phyloP scores from a whole-genome alignment of 2,797 vertebrate genomes.

The Phrynocephalus forsythii region DNA sequence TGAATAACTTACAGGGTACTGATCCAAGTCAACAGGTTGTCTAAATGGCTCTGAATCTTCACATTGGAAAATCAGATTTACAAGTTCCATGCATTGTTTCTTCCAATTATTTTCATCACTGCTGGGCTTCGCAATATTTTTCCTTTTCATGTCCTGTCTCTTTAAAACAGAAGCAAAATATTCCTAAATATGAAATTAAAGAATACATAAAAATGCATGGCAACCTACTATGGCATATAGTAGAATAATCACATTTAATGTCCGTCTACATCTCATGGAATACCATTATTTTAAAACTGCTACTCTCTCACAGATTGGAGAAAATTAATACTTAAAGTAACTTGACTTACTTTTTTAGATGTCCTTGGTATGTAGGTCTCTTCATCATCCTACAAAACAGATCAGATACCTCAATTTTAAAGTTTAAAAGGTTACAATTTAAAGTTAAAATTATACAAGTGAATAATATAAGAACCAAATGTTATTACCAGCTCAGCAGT shows the following conservation, averaged over 20 bases:
- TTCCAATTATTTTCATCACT: conserved; percentile 91
- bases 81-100: conserved; percentile 87
- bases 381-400: conserved; percentile 73
- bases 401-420: conserved; percentile 2
- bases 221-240: neutral
- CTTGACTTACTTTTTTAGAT: conserved; percentile 77
- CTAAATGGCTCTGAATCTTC: conserved; percentile 98
- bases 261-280: neutral
- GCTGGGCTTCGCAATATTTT: conserved; percentile 73
- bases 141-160: conserved; percentile 66
- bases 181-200: neutral
- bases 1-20: conserved; percentile 87
- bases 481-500: conserved; percentile 85
- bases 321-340: neutral
- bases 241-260: neutral
- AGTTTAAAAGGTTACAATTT: neutral
- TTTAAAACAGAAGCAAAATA: conserved; percentile 44
- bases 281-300: neutral
- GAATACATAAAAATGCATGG: neutral
- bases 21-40: conserved; percentile 90
- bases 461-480: neutral
- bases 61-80: conserved; percentile 93
- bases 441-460: neutral
- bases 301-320: neutral
- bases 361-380: conserved; percentile 76